Conservation (phyloP, 2,797 vertebrate genomes). For the Bryconaethiops microstoma region DNA sequence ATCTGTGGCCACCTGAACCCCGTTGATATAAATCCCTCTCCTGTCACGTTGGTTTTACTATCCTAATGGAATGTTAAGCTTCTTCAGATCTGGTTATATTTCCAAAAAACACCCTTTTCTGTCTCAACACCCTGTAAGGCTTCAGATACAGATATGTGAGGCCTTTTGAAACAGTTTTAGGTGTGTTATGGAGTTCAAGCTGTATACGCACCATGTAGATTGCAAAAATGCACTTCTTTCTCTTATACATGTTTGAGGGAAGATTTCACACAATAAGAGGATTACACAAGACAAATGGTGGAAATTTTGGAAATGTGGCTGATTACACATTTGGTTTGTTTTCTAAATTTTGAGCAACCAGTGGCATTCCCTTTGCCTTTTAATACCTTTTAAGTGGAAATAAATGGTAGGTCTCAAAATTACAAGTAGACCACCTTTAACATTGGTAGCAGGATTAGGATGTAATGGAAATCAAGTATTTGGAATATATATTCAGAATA, state of each 20-base stretch:
- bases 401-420: no score
- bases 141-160: not conserved
- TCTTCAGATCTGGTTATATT: not conserved
- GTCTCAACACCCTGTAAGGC: not conserved
- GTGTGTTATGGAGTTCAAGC: not conserved
- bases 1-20: conserved; percentile 19
- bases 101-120: not conserved
- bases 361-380: no score
- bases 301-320: not conserved
- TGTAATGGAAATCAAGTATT: no score
- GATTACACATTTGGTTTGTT: no score
- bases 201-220: not conserved
- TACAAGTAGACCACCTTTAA: no score
- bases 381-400: no score
- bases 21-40: not conserved
- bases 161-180: not conserved
- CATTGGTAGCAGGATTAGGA: no score
- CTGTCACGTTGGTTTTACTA: not conserved
- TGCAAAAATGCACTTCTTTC: not conserved
- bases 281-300: not conserved
- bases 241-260: not conserved
- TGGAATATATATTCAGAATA: no score
- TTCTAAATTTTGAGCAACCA: no score
- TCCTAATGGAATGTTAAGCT: not conserved
- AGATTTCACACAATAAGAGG: not conserved